Percentiles rank a stretch among this genome's conserved stretches.
Evolutionary conservation across 2,888 invertebrate genomes (phyloP).

Genomic region (Blomia tropicalis): DNA sequence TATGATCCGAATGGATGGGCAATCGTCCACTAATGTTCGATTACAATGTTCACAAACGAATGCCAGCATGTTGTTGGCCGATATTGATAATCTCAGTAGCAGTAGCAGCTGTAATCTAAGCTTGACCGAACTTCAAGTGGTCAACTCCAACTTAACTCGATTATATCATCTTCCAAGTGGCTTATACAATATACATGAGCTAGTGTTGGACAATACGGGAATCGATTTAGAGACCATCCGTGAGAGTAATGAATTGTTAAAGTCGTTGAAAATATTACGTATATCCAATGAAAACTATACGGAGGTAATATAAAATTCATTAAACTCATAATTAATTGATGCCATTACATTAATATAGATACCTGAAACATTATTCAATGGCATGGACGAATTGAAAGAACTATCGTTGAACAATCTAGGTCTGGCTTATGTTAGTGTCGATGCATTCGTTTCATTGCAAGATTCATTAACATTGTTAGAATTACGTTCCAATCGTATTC

Average conservation of each 20-base stretch:
- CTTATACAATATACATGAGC: constrained; percentile 18
- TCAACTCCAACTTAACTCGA: constrained; percentile 21
- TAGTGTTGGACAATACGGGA: constrained; percentile 24
- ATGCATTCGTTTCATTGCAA: constrained; percentile 25
- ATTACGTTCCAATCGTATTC: constrained; percentile 24
- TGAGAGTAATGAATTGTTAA: constrained; percentile 22
- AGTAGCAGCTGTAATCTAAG: not conserved
- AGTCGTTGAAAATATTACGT: constrained; percentile 14
- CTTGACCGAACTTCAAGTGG: constrained; percentile 16
- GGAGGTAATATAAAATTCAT: not conserved
- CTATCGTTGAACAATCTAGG: constrained; percentile 24
- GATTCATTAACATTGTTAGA: constrained; percentile 22
- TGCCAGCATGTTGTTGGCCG: constrained; percentile 15
- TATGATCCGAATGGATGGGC: not conserved
- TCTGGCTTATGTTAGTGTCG: constrained; percentile 19
- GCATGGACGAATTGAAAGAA: constrained; percentile 22
- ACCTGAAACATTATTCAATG: constrained; percentile 24
- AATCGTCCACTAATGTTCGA: not conserved
- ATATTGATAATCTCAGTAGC: constrained; percentile 10
- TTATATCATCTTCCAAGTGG: constrained; percentile 23
- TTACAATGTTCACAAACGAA: constrained; percentile 20
- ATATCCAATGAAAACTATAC: constrained; percentile 25
- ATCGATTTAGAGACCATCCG: constrained; percentile 24
- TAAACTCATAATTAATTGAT: not conserved
- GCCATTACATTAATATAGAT: not conserved